Conservation (phyloP, 2,888 invertebrate species). For the Lissocephala sabroskyi region DNA sequence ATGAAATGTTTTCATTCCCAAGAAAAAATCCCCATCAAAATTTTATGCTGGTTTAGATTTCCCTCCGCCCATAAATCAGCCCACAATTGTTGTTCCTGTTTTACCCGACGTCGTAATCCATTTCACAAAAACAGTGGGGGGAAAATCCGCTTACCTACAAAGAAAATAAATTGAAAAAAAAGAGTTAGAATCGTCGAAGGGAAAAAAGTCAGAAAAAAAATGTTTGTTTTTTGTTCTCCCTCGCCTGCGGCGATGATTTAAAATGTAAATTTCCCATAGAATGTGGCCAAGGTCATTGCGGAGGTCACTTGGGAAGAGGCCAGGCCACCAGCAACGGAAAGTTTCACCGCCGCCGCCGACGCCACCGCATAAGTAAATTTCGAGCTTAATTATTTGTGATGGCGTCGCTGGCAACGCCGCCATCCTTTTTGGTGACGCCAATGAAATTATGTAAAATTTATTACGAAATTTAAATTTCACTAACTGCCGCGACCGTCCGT, state of each 20-base stretch:
- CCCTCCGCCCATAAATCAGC: slow-evolving; percentile 1
- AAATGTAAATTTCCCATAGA: too few relatives aligned
- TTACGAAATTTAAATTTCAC: too few relatives aligned
- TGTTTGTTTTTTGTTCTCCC: too few relatives aligned
- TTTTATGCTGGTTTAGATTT: not conserved
- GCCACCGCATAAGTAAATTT: not conserved
- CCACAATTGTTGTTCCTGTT: not conserved
- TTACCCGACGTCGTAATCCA: slow-evolving; percentile 10
- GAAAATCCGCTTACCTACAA: slow-evolving; percentile 40
- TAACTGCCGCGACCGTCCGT: too few relatives aligned
- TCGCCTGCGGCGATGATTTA: too few relatives aligned
- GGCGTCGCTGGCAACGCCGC: not conserved
- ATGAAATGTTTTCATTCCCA: slow-evolving; percentile 27
- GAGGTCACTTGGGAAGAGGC: not conserved
- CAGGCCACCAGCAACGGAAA: too few relatives aligned
- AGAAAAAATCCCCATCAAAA: not conserved
- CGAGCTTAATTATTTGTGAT: slow-evolving; percentile 3
- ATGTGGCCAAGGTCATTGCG: too few relatives aligned
- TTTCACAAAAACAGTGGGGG: too few relatives aligned
- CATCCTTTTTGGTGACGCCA: too few relatives aligned
- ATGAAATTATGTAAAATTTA: too few relatives aligned
- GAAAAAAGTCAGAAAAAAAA: too few relatives aligned
- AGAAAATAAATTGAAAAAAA: slow-evolving; percentile 10
- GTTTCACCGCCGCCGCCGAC: slow-evolving; percentile 3
- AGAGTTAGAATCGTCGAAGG: slow-evolving; percentile 21